Conservation (phyloP, 2,113 vertebrate genomes). For the Macquaria australasica region DNA sequence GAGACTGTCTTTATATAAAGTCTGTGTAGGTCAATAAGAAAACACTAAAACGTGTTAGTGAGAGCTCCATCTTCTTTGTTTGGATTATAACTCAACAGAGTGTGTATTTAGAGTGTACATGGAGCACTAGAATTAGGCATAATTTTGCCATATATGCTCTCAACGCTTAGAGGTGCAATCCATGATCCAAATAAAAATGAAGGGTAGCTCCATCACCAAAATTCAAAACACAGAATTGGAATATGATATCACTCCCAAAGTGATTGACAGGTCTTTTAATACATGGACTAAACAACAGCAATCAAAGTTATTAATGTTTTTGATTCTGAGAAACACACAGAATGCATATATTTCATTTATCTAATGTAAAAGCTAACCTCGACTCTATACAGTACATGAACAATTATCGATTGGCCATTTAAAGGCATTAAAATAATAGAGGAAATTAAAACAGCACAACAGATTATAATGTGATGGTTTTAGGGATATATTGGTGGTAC, state of each 20-base stretch:
- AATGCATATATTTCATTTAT: neutral
- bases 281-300: neutral
- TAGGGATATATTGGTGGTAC: neutral
- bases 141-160: neutral
- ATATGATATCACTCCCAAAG: neutral
- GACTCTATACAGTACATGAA: no score
- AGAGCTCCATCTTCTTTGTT: neutral
- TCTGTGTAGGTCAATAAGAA: neutral
- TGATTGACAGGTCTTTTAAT: neutral
- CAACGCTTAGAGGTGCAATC: neutral
- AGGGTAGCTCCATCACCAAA: neutral
- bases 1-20: neutral
- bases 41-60: neutral
- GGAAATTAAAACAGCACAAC: neutral
- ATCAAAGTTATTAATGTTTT: neutral
- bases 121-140: neutral
- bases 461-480: neutral
- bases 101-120: neutral
- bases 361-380: neutral
- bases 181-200: neutral
- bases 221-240: neutral
- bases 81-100: neutral
- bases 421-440: neutral
- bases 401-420: neutral
- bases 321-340: neutral